Evolutionary conservation across 2,888 invertebrate genomes (phyloP).

Genomic region (Seira ritae): DNA sequence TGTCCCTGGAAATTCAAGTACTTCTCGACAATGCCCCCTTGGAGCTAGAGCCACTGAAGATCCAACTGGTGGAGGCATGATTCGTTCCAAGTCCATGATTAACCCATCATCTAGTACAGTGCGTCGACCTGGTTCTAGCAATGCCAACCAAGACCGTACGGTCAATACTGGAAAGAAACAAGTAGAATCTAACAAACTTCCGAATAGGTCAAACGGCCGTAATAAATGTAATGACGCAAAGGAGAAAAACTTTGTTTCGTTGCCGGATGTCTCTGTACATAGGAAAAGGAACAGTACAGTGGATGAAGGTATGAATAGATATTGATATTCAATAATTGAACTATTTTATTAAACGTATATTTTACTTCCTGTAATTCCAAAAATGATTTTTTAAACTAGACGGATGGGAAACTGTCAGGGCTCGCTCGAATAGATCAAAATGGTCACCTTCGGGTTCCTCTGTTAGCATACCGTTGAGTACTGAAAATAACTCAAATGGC

Average conservation of each 20-base stretch:
- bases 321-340: neutral
- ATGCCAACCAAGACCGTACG: conserved; percentile 1
- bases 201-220: neutral
- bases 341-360: neutral
- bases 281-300: conserved; percentile 57
- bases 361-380: too few relatives aligned
- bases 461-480: conserved; percentile 46
- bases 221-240: conserved; percentile 19
- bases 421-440: conserved; percentile 69
- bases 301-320: conserved; percentile 50
- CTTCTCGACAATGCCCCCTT: conserved; percentile 15
- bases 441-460: conserved; percentile 69
- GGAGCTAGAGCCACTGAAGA: neutral
- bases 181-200: neutral
- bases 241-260: conserved; percentile 54
- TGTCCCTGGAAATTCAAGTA: conserved; percentile 22
- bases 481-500: conserved; percentile 33
- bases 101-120: conserved; percentile 46
- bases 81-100: conserved; percentile 65
- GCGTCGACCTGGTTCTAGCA: conserved; percentile 11
- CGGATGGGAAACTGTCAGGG: conserved; percentile 71
- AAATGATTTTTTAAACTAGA: conserved; percentile 43
- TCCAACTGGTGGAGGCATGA: conserved; percentile 41
- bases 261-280: conserved; percentile 59
- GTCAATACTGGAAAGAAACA: conserved; percentile 34